Evolutionary conservation across 2,888 invertebrate genomes (phyloP), one percentile per base, ranked within the genome.

Genomic region (Folsomia manolachei): DNA sequence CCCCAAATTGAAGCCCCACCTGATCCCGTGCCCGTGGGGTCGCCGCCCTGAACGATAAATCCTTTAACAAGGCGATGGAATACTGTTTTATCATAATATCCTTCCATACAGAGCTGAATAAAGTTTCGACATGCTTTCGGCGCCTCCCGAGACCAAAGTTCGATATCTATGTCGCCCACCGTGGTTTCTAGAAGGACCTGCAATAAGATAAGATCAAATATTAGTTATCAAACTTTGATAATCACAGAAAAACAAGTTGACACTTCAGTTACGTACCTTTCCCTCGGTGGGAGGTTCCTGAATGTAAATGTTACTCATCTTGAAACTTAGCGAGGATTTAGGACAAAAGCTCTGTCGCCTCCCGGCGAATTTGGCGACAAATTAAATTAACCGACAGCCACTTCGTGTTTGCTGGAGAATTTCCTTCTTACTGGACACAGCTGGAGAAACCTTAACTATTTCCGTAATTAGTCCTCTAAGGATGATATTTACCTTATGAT

Each of bases 1-100:
- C 94, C 97, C 83, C 95, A 98, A 64, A 97, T 90, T n/a, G 97
- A 97, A 83, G 97, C 95, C 0, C 98, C 98, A 0, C 97, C 97
- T 25, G 91, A 90, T 0, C 98, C 98, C 82, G 96, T 95, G 0
- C 97, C 97, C 62, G 91, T 92, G 0, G 98, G 98, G 84, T 99
- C 99, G 0, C 99, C 99, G 2, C 98, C 90, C 85, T 99, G 98
- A 0, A 91, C 95, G 81, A 99, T 97, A 81, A 98, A 99, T 1
- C 90, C 93, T 82, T 93, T 94, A 0, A 98, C 92, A 18, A 99
- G 89, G 78, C 98, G 87, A 84, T 99, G 98, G 83, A 99, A 99
- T 82, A 94, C 91, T 39, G 92, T 92, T 21, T 90, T 90, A 85
- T 96, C 89, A 83, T 97, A 98, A 85, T 96, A 97, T 1, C 93